Percentiles rank a stretch among this genome's conserved stretches.
These are phyloP conservation scores for Neuroscelio doddi DNA, from an alignment of 2,888 invertebrate species.

Conservation along the genomic window DNA sequence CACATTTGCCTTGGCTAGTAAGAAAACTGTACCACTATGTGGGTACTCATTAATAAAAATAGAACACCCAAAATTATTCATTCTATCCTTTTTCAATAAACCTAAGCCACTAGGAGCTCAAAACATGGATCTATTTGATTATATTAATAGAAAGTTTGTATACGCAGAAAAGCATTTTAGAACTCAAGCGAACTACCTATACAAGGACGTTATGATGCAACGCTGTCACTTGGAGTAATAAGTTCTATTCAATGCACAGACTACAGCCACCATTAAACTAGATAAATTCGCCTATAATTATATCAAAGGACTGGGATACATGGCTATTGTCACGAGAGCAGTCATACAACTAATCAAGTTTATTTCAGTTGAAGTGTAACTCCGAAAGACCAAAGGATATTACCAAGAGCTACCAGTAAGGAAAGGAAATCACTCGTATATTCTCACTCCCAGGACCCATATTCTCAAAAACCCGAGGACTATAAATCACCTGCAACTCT, in stretches of 20 bases:
- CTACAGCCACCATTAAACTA: constrained; percentile 44
- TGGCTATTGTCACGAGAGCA: constrained; percentile 48
- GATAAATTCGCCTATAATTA: constrained; percentile 47
- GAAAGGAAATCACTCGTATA: constrained; percentile 35
- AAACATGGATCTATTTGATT: constrained; percentile 31
- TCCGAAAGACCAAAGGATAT: constrained; percentile 32
- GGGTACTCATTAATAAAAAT: constrained; percentile 34
- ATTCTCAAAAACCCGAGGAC: constrained; percentile 41
- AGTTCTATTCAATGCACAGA: constrained; percentile 41
- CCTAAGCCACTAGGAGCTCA: neutral
- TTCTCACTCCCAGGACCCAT: constrained; percentile 40
- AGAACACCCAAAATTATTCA: constrained; percentile 41
- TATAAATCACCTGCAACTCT: no score
- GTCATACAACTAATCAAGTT: constrained; percentile 45
- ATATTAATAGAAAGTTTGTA: constrained; percentile 48
- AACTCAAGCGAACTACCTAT: constrained; percentile 23
- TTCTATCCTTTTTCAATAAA: constrained; percentile 16
- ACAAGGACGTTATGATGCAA: no score
- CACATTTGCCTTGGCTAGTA: constrained; percentile 39
- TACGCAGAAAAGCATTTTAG: constrained; percentile 49
- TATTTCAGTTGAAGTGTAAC: constrained; percentile 29
- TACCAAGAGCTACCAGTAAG: constrained; percentile 46
- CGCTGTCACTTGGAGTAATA: constrained; percentile 47
- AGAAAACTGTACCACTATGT: no score
- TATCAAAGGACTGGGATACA: constrained; percentile 44